phyloP scores from a whole-genome alignment of 2,888 invertebrate genomes.

The Harpalus rufipes region DNA sequence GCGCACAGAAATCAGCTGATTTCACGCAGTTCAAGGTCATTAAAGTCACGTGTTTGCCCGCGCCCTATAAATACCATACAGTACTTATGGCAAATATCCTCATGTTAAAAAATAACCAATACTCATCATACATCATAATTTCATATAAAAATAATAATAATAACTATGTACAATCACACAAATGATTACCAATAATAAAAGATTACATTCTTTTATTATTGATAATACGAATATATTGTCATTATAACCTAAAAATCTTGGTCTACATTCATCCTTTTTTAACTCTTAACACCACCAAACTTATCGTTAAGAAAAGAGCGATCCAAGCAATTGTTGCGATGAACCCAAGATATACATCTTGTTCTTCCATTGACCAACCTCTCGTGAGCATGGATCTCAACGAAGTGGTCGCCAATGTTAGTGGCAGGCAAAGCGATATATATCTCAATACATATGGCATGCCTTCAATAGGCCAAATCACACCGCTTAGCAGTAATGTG shows the following conservation, averaged over 20 bases:
- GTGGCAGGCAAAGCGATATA: conserved; percentile 89
- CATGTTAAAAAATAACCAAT: conserved; percentile 31
- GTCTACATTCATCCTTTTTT: conserved; percentile 84
- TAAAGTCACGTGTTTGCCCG: too few relatives aligned
- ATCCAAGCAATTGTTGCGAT: conserved; percentile 93
- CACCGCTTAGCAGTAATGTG: conserved; percentile 93
- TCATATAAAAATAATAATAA: conserved; percentile 60
- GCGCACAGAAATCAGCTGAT: too few relatives aligned
- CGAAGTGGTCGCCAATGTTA: conserved; percentile 95
- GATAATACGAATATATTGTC: conserved; percentile 31
- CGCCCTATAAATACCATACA: conserved; percentile 58
- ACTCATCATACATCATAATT: conserved; percentile 30
- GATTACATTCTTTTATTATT: conserved; percentile 28
- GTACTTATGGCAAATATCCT: conserved; percentile 65
- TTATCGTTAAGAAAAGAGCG: conserved; percentile 88
- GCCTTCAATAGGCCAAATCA: conserved; percentile 97
- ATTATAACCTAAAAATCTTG: conserved; percentile 51
- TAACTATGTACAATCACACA: conserved; percentile 67
- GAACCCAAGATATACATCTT: conserved; percentile 93
- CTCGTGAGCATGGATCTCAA: conserved; percentile 91
- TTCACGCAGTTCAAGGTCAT: too few relatives aligned
- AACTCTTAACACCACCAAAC: conserved; percentile 88
- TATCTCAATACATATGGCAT: conserved; percentile 92
- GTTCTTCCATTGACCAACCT: conserved; percentile 90
- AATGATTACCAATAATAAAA: conserved; percentile 54